A percentile compares a stretch with the other conserved stretches of the same genome.
Conservation (phyloP, 2,888 invertebrate genomes). For the Mayetiola destructor region DNA sequence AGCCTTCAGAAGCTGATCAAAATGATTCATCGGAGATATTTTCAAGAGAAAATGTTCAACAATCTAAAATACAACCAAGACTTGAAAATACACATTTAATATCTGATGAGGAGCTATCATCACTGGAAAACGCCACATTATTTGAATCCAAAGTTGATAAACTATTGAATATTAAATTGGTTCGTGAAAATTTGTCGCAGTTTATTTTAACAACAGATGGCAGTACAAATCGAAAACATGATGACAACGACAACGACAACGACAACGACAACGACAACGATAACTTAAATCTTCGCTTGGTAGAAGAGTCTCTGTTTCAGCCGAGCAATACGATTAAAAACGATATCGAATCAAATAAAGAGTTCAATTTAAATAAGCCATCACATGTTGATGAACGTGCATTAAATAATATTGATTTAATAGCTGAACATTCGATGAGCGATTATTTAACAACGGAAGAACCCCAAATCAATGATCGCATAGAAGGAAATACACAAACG, state of each 20-base stretch:
- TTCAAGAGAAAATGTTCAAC: too few species aligned
- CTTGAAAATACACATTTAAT: not conserved
- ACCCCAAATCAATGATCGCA: not conserved
- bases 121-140: not conserved
- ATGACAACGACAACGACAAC: not conserved
- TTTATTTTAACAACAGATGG: too few species aligned
- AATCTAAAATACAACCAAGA: too few species aligned
- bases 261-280: not conserved
- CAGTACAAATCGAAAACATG: not conserved
- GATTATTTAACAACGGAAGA: not conserved
- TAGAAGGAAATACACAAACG: not conserved
- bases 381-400: not conserved
- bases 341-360: not conserved
- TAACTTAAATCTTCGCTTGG: not conserved
- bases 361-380: not conserved
- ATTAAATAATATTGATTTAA: not conserved
- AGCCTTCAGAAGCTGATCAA: too few species aligned
- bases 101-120: not conserved
- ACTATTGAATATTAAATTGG: not conserved
- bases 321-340: not conserved
- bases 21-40: too few species aligned
- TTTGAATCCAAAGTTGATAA: not conserved
- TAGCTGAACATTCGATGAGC: not conserved
- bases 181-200: too few species aligned
- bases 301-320: not conserved